Conservation (phyloP, 1,140 invertebrate species). For the Apis dorsata region DNA sequence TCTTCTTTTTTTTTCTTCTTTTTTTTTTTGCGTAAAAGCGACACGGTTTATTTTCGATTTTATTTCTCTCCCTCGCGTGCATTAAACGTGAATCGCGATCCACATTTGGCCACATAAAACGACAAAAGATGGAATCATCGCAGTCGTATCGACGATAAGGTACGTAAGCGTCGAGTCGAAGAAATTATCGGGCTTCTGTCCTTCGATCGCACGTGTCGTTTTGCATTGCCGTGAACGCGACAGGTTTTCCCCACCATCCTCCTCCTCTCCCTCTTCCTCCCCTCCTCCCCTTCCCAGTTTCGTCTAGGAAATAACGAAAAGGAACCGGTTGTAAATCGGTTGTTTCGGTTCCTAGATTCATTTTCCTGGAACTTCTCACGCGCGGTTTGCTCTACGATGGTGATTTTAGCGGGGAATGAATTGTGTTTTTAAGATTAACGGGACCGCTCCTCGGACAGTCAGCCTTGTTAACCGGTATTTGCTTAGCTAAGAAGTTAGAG, state of each 20-base stretch:
- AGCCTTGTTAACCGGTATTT: conserved; percentile 41
- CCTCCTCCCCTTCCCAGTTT: neutral
- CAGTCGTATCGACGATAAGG: neutral
- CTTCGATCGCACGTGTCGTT: conserved; percentile 39
- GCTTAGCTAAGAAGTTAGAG: conserved; percentile 28
- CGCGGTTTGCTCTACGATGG: neutral
- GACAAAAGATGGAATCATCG: neutral
- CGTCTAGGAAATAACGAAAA: conserved; percentile 24
- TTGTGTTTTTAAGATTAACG: conserved; percentile 43
- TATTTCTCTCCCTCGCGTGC: too few relatives aligned
- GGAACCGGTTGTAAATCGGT: neutral
- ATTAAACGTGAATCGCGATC: neutral
- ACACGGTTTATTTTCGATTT: too few relatives aligned
- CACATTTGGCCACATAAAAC: neutral
- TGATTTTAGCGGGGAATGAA: neutral
- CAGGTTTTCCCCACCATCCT: conserved; percentile 16
- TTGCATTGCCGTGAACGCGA: conserved; percentile 27
- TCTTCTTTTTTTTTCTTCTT: too few relatives aligned
- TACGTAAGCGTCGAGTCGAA: neutral
- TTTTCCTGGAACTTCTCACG: conserved; percentile 23
- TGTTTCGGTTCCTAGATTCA: conserved; percentile 33
- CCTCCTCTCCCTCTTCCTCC: too few relatives aligned
- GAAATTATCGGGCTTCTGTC: conserved; percentile 25
- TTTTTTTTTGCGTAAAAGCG: too few relatives aligned
- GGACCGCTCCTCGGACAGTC: conserved; percentile 20